phyloP scores from a whole-genome alignment of 2,797 vertebrate genomes.

The Streptopelia turtur region DNA sequence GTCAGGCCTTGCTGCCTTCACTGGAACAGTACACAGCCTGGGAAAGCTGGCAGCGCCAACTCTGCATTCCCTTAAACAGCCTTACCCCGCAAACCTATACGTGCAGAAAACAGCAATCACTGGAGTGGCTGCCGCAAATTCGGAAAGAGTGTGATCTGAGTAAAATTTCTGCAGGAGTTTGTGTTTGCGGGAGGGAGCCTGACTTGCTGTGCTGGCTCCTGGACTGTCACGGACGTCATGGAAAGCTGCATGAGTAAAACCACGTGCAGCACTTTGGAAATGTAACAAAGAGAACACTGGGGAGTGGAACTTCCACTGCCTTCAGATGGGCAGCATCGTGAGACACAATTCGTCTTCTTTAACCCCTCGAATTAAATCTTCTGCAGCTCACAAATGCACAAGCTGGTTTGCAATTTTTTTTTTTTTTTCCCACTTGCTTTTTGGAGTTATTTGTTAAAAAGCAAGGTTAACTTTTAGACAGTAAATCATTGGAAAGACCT shows the following conservation, averaged over 20 bases:
- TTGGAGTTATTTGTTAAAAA: background rate
- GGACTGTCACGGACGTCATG: background rate
- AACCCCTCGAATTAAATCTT: background rate
- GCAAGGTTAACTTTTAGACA: background rate
- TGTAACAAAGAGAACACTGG: background rate
- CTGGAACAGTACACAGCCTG: background rate
- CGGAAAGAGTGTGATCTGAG: background rate
- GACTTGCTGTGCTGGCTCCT: background rate
- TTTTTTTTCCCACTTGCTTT: background rate
- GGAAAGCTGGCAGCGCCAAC: background rate
- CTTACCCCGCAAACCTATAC: background rate
- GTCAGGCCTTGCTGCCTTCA: background rate
- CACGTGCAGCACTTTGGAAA: background rate
- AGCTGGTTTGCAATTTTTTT: fast-evolving
- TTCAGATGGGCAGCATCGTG: background rate
- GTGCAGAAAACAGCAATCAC: background rate
- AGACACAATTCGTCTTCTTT: background rate
- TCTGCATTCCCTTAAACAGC: background rate
- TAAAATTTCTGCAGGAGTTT: background rate
- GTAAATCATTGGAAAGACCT: background rate
- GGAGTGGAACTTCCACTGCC: background rate
- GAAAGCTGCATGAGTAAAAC: background rate
- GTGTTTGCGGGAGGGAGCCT: background rate
- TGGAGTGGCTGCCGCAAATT: background rate
- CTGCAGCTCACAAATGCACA: background rate